These are phyloP conservation scores for Thermophis baileyi DNA, from an alignment of 2,113 vertebrate genomes.

Conservation along the genomic window DNA sequence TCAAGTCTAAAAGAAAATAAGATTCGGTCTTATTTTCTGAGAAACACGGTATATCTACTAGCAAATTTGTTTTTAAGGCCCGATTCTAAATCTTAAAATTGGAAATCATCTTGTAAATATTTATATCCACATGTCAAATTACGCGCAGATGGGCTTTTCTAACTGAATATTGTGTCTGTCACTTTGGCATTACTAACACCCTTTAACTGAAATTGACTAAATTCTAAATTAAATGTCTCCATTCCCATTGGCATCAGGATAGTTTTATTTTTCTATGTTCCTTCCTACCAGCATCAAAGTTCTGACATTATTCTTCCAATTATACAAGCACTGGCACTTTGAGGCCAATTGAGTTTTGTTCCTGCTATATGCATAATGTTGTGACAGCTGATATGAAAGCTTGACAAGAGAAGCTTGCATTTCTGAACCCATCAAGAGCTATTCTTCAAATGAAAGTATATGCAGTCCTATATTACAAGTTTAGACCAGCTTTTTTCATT, in stretches of 20 bases:
- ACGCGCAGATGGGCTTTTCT: not conserved
- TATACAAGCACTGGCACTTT: not conserved
- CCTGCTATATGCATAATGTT: not conserved
- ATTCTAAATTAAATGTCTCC: not conserved
- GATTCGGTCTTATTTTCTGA: no score
- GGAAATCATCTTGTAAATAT: constrained; percentile 15
- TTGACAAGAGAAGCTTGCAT: not conserved
- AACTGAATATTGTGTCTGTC: not conserved
- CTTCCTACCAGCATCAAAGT: rapidly evolving
- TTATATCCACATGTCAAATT: constrained; percentile 7
- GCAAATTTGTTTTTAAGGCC: not conserved
- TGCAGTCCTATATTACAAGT: not conserved
- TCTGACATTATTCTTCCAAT: not conserved
- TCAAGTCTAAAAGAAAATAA: no score
- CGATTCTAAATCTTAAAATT: not conserved
- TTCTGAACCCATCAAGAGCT: not conserved
- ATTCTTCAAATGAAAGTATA: not conserved
- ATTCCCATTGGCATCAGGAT: not conserved
- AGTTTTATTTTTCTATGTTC: constrained; percentile 6
- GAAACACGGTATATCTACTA: not conserved
- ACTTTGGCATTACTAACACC: not conserved
- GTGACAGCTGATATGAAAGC: constrained; percentile 12
- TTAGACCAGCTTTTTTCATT: constrained; percentile 9
- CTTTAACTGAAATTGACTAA: not conserved
- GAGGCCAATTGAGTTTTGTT: not conserved